Evolutionary conservation across 2,888 invertebrate genomes (phyloP).

Genomic region (Agonopterix heracliana): DNA sequence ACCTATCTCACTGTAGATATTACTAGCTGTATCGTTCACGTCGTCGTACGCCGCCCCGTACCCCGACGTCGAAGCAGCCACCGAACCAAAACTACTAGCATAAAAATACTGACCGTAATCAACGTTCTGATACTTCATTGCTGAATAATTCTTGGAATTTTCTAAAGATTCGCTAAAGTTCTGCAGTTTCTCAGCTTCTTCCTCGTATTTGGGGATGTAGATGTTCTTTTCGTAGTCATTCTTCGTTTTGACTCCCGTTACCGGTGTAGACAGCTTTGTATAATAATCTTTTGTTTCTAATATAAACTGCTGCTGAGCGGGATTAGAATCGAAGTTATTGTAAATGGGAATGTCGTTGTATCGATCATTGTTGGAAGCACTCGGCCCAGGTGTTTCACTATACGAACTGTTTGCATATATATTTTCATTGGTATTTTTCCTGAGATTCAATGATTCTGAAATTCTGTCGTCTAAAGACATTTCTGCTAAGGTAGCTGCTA

Average conservation of each 20-base stretch:
- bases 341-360: constrained; percentile 55
- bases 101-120: constrained; percentile 41
- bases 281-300: constrained; percentile 65
- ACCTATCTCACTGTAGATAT: constrained; percentile 59
- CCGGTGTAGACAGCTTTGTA: constrained; percentile 54
- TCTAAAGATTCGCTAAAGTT: constrained; percentile 58
- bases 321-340: constrained; percentile 50
- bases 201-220: constrained; percentile 57
- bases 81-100: constrained; percentile 24
- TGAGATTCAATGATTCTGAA: constrained; percentile 67
- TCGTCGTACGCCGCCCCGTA: constrained; percentile 52
- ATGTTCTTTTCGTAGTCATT: constrained; percentile 65
- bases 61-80: constrained; percentile 19
- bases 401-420: constrained; percentile 44
- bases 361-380: constrained; percentile 25
- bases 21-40: constrained; percentile 55
- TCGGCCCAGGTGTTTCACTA: constrained; percentile 29
- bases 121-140: constrained; percentile 58
- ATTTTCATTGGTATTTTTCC: constrained; percentile 58
- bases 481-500: constrained; percentile 36
- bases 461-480: constrained; percentile 69
- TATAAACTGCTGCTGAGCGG: constrained; percentile 52
- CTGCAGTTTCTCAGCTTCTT: constrained; percentile 51
- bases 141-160: constrained; percentile 65
- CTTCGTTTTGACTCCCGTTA: constrained; percentile 27